Percentiles rank a stretch among this genome's conserved stretches.
These are phyloP conservation scores for Solenodon paradoxus DNA, from an alignment of 2,113 vertebrate species.

Conservation along the genomic window DNA sequence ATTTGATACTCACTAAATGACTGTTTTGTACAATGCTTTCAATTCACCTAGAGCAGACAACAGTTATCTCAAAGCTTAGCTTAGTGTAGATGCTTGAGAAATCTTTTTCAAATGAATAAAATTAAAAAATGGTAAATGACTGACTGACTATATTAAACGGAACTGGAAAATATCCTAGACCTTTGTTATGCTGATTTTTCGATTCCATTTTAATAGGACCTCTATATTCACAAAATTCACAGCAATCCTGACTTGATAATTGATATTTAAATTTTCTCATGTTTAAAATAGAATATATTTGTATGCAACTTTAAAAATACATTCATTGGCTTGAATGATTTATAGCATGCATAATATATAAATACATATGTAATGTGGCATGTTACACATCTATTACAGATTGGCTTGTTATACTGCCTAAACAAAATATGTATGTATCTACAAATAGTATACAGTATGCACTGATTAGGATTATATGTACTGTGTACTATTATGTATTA, in stretches of 20 bases:
- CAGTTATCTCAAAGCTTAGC: not conserved
- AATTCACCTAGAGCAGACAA: not conserved
- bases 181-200: not conserved
- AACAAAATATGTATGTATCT: not conserved
- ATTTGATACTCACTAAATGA: not conserved
- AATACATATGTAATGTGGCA: not conserved
- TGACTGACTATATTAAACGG: not conserved
- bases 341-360: not conserved
- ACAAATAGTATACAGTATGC: not conserved
- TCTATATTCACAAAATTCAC: not conserved
- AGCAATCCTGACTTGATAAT: not conserved
- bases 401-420: not conserved
- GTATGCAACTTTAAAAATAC: not conserved
- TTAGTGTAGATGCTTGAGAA: not conserved
- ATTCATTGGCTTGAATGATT: not conserved
- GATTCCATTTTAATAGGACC: not conserved
- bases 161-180: not conserved
- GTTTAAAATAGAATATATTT: not conserved
- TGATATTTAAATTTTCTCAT: not conserved
- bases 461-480: not conserved
- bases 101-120: not conserved
- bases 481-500: not conserved
- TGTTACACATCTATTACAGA: not conserved
- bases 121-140: not conserved
- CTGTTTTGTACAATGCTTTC: not conserved